Conservation (phyloP, 2,888 invertebrate genomes). For the Resseliella maxima region DNA sequence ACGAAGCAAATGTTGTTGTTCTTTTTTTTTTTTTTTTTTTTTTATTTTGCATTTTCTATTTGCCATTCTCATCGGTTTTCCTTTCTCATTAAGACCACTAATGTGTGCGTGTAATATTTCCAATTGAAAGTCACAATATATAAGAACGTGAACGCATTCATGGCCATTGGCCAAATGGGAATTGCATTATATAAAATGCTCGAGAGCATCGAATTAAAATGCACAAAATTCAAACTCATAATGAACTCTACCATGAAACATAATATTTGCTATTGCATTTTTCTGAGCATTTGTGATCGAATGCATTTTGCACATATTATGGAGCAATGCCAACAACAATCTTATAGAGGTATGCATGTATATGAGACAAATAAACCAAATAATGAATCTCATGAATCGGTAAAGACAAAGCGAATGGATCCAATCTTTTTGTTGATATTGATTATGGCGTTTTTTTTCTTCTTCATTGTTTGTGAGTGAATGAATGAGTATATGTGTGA, state of each 20-base stretch:
- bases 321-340: too few relatives aligned
- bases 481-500: too few relatives aligned
- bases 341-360: too few relatives aligned
- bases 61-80: background rate
- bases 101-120: slow-evolving; percentile 29
- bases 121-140: slow-evolving; percentile 15
- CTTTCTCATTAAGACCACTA: slow-evolving; percentile 22
- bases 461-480: too few relatives aligned
- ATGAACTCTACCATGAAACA: background rate
- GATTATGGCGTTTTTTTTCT: too few relatives aligned
- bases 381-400: too few relatives aligned
- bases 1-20: background rate
- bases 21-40: background rate
- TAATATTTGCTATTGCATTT: background rate
- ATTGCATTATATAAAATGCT: background rate
- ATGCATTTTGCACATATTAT: too few relatives aligned
- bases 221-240: background rate
- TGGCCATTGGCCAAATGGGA: slow-evolving; percentile 7
- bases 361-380: too few relatives aligned
- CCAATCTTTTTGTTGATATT: too few relatives aligned
- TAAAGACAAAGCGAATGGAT: too few relatives aligned
- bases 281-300: background rate
- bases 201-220: slow-evolving; percentile 24
- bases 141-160: background rate
- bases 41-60: too few relatives aligned